These are phyloP conservation scores for Diplazon laetatorius DNA, from an alignment of 2,888 invertebrate genomes.

Conservation along the genomic window DNA sequence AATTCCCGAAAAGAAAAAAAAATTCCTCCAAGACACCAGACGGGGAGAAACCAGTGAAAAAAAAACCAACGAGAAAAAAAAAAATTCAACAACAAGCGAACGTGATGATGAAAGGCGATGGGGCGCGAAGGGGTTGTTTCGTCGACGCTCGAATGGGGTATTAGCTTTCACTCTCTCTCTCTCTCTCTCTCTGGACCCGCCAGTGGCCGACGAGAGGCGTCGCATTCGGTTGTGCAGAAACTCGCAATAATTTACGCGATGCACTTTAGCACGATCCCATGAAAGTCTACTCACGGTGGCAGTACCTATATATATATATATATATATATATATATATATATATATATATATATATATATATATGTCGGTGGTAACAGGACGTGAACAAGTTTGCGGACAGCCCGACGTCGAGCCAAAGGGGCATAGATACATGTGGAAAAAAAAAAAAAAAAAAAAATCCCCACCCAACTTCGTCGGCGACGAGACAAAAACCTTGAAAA, in stretches of 20 bases:
- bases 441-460: no score
- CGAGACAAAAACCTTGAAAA: neutral
- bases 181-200: no score
- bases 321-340: no score
- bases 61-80: slow-evolving; percentile 12
- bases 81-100: slow-evolving; percentile 8
- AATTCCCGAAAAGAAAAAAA: no score
- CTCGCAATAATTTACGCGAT: slow-evolving; percentile 74
- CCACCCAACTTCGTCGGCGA: slow-evolving; percentile 53
- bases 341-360: no score
- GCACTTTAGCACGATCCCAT: slow-evolving; percentile 74
- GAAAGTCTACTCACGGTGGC: slow-evolving; percentile 37
- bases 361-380: neutral
- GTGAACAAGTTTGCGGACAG: slow-evolving; percentile 32
- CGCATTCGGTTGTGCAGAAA: slow-evolving; percentile 75
- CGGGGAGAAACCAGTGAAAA: neutral
- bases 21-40: no score
- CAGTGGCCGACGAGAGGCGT: slow-evolving; percentile 68
- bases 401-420: slow-evolving; percentile 47
- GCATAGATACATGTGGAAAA: no score
- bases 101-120: neutral
- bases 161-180: no score
- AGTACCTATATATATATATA: no score
- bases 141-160: slow-evolving; percentile 22
- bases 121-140: neutral